These are phyloP conservation scores for Branchellion lobata DNA, from an alignment of 2,888 invertebrate species.

Conservation along the genomic window DNA sequence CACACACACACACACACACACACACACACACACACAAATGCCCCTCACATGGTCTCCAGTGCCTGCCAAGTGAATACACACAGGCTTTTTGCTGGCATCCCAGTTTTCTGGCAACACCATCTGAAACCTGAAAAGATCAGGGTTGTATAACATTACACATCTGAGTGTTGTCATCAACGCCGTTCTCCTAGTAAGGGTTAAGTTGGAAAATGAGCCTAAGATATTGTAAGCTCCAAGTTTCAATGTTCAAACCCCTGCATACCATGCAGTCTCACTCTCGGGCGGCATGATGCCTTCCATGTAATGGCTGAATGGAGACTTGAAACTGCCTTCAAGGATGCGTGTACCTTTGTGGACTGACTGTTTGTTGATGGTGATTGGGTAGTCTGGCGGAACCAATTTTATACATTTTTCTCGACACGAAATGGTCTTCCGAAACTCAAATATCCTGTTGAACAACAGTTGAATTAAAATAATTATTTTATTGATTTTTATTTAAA, in stretches of 20 bases:
- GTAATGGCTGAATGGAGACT: constrained; percentile 77
- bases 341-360: constrained; percentile 66
- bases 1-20: too few species aligned
- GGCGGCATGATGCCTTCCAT: constrained; percentile 84
- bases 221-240: neutral
- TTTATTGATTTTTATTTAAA: too few species aligned
- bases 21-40: too few species aligned
- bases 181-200: too few species aligned
- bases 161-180: too few species aligned
- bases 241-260: neutral
- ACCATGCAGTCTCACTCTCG: constrained; percentile 79
- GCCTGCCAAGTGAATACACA: constrained; percentile 92
- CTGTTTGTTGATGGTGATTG: constrained; percentile 82
- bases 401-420: constrained; percentile 79
- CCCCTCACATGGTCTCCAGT: constrained; percentile 90
- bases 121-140: constrained; percentile 61
- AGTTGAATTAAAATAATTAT: too few species aligned
- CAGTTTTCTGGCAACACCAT: constrained; percentile 79
- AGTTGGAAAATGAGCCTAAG: too few species aligned
- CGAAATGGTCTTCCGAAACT: constrained; percentile 83
- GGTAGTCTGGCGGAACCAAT: constrained; percentile 78
- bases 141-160: too few species aligned
- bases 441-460: constrained; percentile 76
- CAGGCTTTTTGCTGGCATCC: constrained; percentile 66
- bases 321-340: constrained; percentile 79